Evolutionary conservation across 2,888 invertebrate genomes (phyloP).

Genomic region (Desoria tigrina): DNA sequence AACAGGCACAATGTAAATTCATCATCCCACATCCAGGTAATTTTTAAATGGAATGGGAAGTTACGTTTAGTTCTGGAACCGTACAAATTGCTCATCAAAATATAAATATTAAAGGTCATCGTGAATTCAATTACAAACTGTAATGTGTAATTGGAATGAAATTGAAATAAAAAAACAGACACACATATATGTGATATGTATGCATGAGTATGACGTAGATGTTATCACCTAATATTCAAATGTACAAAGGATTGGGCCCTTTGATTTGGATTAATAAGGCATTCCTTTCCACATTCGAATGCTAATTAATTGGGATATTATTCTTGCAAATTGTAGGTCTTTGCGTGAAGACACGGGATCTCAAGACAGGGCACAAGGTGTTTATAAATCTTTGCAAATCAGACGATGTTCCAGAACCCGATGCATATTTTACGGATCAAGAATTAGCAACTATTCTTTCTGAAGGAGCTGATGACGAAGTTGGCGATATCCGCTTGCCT

Average conservation of each 20-base stretch:
- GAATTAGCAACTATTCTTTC: constrained; percentile 58
- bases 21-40: constrained; percentile 50
- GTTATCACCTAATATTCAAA: no score
- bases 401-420: constrained; percentile 54
- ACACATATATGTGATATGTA: no score
- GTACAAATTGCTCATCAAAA: no score
- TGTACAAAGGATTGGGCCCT: no score
- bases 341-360: constrained; percentile 54
- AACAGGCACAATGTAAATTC: constrained; percentile 48
- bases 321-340: constrained; percentile 48
- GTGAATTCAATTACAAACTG: no score
- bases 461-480: constrained; percentile 56
- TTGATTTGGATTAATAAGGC: no score
- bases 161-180: no score
- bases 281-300: no score
- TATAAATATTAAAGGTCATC: no score
- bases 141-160: no score
- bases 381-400: constrained; percentile 59
- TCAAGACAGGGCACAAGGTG: constrained; percentile 48
- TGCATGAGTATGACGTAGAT: no score
- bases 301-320: neutral
- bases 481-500: constrained; percentile 58
- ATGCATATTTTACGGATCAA: constrained; percentile 55
- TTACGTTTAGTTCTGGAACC: no score
- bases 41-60: neutral